Evolutionary conservation across 2,113 vertebrate genomes (phyloP).

Genomic region (Saimiri boliviensis): DNA sequence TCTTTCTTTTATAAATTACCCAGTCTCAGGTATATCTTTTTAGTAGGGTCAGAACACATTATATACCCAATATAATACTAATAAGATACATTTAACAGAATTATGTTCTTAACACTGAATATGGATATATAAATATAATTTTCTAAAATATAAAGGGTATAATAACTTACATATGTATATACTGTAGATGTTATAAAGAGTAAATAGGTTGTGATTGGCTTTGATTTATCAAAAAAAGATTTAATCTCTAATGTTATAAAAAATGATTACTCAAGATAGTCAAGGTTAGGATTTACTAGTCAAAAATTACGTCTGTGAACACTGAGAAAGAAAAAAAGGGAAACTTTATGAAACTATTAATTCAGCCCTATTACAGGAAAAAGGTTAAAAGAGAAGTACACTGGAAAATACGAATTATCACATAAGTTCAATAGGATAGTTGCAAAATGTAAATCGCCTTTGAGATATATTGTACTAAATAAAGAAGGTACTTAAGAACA

Average conservation of each 20-base stretch:
- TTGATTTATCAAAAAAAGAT: not conserved
- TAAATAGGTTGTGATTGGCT: not conserved
- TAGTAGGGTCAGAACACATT: too few relatives aligned
- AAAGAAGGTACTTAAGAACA: not conserved
- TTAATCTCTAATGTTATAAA: not conserved
- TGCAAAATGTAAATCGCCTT: not conserved
- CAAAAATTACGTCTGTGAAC: not conserved
- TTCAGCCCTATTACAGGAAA: not conserved
- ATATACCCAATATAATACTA: not conserved
- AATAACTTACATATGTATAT: not conserved
- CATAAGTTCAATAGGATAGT: not conserved
- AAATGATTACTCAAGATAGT: not conserved
- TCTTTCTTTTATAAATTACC: too few relatives aligned
- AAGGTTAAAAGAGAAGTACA: not conserved
- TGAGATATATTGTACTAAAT: not conserved
- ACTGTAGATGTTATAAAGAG: not conserved
- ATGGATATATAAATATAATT: not conserved
- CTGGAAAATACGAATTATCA: not conserved
- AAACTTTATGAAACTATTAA: not conserved
- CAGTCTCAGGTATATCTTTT: too few relatives aligned
- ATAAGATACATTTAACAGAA: not conserved
- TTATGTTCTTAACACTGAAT: not conserved
- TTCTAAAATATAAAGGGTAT: not conserved
- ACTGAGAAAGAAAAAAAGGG: not conserved
- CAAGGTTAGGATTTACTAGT: not conserved